Conservation (phyloP, 2,113 vertebrate species). For the Saccopteryx leptura region DNA sequence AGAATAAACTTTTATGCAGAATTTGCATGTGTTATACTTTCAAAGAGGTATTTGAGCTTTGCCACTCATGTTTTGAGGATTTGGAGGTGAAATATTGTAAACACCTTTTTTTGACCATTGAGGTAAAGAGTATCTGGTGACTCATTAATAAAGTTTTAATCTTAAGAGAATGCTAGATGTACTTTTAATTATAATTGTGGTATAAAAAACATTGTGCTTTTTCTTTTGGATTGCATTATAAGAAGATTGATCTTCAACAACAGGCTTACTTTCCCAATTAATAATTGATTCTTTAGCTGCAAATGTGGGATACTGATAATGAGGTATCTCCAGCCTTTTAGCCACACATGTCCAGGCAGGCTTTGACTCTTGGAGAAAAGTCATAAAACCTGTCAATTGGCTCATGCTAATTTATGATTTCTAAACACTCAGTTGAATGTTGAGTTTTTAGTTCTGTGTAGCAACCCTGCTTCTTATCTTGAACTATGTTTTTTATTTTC, state of each 20-base stretch:
- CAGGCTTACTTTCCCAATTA: background rate
- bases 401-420: slow-evolving; percentile 5
- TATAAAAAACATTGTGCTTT: background rate
- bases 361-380: background rate
- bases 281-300: background rate
- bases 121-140: background rate
- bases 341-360: background rate
- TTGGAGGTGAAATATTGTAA: slow-evolving; percentile 56
- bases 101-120: background rate
- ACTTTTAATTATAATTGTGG: background rate
- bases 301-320: background rate
- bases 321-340: background rate
- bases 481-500: background rate
- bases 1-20: background rate
- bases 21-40: background rate
- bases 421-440: background rate
- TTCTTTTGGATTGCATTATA: slow-evolving; percentile 34
- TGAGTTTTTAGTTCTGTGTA: background rate
- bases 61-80: slow-evolving; percentile 24
- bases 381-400: background rate
- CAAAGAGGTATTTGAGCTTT: slow-evolving; percentile 6
- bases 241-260: background rate
- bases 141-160: background rate
- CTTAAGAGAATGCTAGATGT: slow-evolving; percentile 5
- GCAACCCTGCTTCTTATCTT: background rate